Base-by-base conservation (phyloP, 2,888 invertebrate genomes). In the Dicyrtomina minuta region DNA sequence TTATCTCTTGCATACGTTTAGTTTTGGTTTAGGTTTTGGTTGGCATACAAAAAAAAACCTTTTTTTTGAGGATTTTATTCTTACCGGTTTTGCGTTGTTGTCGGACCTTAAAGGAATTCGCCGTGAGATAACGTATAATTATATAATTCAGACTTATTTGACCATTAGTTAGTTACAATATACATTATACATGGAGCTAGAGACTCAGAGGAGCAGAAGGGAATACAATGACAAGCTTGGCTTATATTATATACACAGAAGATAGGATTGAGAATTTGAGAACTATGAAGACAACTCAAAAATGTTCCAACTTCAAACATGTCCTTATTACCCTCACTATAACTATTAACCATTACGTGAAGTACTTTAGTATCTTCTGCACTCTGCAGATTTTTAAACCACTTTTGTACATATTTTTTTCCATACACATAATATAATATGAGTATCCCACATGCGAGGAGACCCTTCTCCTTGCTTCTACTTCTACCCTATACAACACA, bases 151-250 rank as follows among this genome's bases (percentile, higher is more conserved):
- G 56, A 56, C 56, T 53, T 56, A 56, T 56, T 13, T 27, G 27
- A 56, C 26, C 26, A 56, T 26, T 56, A 27, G 56, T 27, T 24
- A 33, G 33, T 33, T 33, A 8, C 33, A n/a, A n/a, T n/a, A n/a
- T 33, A 33, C 33, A 33, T 5, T 33, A 33, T 33, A 33, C 33
- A 33, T 33, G 33, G 33, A 33, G 8, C 33, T n/a, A n/a, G n/a
- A n/a, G n/a, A n/a, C n/a, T n/a, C n/a, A n/a, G n/a, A n/a, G n/a
- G n/a, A n/a, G n/a, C n/a, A n/a, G n/a, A n/a, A n/a, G 20, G 13
- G 3, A 56, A n/a, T 53, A 46, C 56, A 56, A 56, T 56, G 56
- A 56, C 56, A 56, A 56, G 56, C 56, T 56, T 56, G 17, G 51
- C 12, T 17, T 46, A 46, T 20, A 46, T 5, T 46, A 12, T 13